Evolutionary conservation across 2,888 invertebrate genomes (phyloP).

Genomic region (Tachina lurida): DNA sequence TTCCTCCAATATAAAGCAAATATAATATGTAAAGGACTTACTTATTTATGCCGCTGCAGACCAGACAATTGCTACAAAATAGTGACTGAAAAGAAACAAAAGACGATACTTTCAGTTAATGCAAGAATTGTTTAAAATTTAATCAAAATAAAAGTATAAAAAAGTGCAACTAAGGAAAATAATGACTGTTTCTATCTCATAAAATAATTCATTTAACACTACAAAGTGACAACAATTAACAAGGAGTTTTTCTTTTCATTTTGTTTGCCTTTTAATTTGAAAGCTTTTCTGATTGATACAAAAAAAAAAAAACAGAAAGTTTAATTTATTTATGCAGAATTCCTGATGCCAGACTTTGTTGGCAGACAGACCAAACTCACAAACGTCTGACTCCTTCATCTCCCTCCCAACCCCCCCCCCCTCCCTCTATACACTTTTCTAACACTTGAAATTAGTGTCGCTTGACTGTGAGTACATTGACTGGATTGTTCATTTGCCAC

Average conservation of each 20-base stretch:
- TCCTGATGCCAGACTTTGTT: slow-evolving; percentile 20
- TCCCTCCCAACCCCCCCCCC: background rate
- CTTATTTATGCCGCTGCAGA: background rate
- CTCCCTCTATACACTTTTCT: slow-evolving; percentile 12
- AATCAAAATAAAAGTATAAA: slow-evolving; percentile 36
- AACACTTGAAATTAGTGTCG: slow-evolving; percentile 64
- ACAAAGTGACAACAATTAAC: slow-evolving; percentile 45
- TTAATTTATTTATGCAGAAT: slow-evolving; percentile 54
- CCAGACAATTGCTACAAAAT: background rate
- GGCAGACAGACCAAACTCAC: slow-evolving; percentile 1
- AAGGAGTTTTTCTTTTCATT: slow-evolving; percentile 20
- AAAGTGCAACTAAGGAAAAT: slow-evolving; percentile 27
- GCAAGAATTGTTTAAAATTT: slow-evolving; percentile 36
- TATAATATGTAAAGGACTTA: background rate
- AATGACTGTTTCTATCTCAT: slow-evolving; percentile 27
- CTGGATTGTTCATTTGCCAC: slow-evolving; percentile 21
- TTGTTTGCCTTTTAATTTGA: slow-evolving; percentile 21
- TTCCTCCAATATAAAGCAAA: background rate
- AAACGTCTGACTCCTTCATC: background rate
- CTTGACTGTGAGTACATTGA: slow-evolving; percentile 11
- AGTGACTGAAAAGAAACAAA: slow-evolving; percentile 14
- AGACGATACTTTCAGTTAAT: slow-evolving; percentile 12
- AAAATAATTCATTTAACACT: slow-evolving; percentile 62
- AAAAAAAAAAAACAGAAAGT: background rate
- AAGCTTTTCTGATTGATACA: slow-evolving; percentile 36